A percentile compares a stretch with the other conserved stretches of the same genome.
phyloP scores from a whole-genome alignment of 2,888 invertebrate species.

The Aporophyla lueneburgensis region DNA sequence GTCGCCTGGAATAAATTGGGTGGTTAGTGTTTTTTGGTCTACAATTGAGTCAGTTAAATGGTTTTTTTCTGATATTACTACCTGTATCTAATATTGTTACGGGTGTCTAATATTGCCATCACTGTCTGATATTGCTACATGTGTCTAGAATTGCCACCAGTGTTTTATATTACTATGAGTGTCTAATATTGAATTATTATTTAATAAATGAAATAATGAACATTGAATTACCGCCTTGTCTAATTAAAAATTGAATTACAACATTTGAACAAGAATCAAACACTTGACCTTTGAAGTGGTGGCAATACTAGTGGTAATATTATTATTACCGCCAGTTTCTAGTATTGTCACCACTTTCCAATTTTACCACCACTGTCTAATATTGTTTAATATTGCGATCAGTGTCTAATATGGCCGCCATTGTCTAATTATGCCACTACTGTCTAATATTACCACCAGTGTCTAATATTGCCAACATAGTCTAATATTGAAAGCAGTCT shows the following conservation, averaged over 20 bases:
- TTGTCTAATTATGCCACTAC: neutral
- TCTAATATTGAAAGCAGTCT: neutral
- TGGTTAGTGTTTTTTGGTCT: neutral
- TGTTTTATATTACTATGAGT: too few species aligned
- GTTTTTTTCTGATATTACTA: neutral
- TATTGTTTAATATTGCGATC: neutral
- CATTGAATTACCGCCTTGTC: too few species aligned
- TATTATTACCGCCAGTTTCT: neutral
- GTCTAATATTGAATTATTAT: too few species aligned
- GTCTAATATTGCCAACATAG: neutral
- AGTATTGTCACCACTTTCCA: neutral
- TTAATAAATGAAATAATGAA: too few species aligned
- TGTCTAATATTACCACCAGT: neutral
- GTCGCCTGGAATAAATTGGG: conserved; percentile 92
- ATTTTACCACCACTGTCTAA: neutral
- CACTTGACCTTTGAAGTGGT: too few species aligned
- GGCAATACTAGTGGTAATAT: too few species aligned
- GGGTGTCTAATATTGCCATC: neutral
- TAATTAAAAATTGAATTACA: too few species aligned
- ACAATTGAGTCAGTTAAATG: neutral
- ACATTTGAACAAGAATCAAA: too few species aligned
- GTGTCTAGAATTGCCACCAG: neutral
- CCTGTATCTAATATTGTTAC: neutral
- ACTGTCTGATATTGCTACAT: neutral
- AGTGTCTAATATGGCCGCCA: neutral